Evolutionary conservation across 2,113 vertebrate species (phyloP).

Genomic region (Microtus richardsoni): DNA sequence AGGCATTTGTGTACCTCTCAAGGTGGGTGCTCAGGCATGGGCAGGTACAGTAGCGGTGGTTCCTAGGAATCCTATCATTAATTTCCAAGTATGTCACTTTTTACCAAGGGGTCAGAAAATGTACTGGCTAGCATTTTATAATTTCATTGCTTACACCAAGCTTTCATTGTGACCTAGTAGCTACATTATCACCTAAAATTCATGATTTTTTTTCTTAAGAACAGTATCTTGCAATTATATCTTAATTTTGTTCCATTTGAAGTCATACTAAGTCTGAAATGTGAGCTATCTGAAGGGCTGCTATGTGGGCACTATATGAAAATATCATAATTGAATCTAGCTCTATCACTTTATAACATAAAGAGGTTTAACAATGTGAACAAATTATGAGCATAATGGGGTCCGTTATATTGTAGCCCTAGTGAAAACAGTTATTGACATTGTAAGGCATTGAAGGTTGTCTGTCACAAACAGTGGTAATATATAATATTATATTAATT

Average conservation of each 20-base stretch:
- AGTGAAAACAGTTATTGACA: slow-evolving; percentile 40
- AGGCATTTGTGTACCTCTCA: background rate
- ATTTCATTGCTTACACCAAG: background rate
- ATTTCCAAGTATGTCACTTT: background rate
- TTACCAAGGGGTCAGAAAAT: slow-evolving; percentile 7
- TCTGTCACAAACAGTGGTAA: background rate
- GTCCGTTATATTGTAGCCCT: background rate
- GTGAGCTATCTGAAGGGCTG: background rate
- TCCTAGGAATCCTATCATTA: background rate
- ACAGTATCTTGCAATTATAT: background rate
- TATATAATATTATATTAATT: background rate
- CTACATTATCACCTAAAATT: background rate
- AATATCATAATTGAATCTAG: slow-evolving; percentile 15
- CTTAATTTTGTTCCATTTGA: slow-evolving; percentile 34
- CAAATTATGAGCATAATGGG: slow-evolving; percentile 25
- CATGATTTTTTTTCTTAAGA: background rate
- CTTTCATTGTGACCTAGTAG: background rate
- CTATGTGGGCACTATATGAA: background rate
- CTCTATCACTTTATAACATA: slow-evolving; percentile 21
- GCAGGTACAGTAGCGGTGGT: background rate
- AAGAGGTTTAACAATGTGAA: background rate
- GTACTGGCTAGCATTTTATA: background rate
- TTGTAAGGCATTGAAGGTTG: background rate
- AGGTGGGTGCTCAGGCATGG: background rate
- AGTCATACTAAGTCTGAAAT: background rate